Base-by-base conservation (phyloP, 64 coral and sea anemone species). In the Pocillopora verrucosa region DNA sequence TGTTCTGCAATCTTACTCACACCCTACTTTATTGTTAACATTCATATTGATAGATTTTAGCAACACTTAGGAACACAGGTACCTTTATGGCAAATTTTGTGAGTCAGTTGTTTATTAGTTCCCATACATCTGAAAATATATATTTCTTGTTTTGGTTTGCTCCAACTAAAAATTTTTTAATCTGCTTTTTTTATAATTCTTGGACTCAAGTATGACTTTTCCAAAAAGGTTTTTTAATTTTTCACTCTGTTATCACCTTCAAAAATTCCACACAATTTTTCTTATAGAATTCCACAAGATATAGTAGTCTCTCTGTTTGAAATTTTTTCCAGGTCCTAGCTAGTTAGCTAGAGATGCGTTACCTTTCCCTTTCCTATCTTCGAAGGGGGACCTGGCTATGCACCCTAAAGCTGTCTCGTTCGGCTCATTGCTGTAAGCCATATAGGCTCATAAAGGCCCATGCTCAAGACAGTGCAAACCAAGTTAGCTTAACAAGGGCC, bases 261-360 rank as follows among this genome's bases (percentile, higher is more conserved):
- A 17, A 70, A 70, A 70, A 70, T 70, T n/a, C 67, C 5, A 24
- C 20, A n/a, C 30, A 30, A 30, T 30, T 30, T 30, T 30, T 30
- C 30, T 30, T 30, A 30, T 30, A 30, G 11, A 11, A 70, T 58
- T 73, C 72, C 17, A 38, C 12, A 24, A 41, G 10, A 76, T 76
- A 37, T 51, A 51, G 10, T 24, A 26, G 22, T 61, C 26, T 61
- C 30, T 59, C 63, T 85, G 1, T 72, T 72, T 72, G 69, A 24
- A 85, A 72, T 83, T 83, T 83, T 16, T 85, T 20, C 11, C 72
- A 85, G 82, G 82, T 36, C 38, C 82, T 70, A 26, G 67, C 67
- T 70, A 85, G 65, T 72, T 85, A 72, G 64, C 20, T 85, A 85
- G 82, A 85, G 82, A 85, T 85, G 82, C 82, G 82, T 20, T 51